Evolutionary conservation across 2,113 vertebrate genomes (phyloP), one percentile per base, ranked within the genome.

Genomic region (Probosciger aterrimus): DNA sequence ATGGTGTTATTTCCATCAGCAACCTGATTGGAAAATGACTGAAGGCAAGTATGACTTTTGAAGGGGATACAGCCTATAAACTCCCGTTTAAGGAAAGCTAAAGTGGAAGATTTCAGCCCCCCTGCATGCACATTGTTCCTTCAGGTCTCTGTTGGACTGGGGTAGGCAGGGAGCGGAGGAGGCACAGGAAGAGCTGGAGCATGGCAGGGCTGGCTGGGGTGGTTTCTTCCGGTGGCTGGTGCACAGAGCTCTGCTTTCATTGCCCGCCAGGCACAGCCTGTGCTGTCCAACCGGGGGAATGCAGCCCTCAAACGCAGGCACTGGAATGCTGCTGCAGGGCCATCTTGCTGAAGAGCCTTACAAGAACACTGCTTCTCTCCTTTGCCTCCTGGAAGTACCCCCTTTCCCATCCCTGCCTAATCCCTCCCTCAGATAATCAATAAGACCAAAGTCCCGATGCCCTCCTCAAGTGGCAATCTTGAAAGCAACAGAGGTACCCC

Each of bases 121-220:
- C 16, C 44, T 41, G 49, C 41, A 68, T 53, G 41, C 0, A 2
- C 23, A 7, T 50, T 63, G 14, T 47, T 60, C 59, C 68, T 81
- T 47, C 78, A 39, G 55, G 33, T 35, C 50, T 65, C 17, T 74
- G 55, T 6, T 8, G 11, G 43, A 44, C 35, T 62, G 62, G 3
- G 0, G 1, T 3, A 27, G 82, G 20, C 76, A 53, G 64, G 57
- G 15, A 52, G 57, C 4, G n/a, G 39, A 81, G 63, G 57, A 60
- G 68, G 79, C 1, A 3, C 4, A 6, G 89, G 18, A 37, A 1
- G 44, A 39, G 33, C 1, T 2, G 27, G 31, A 4, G 25, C 27
- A 4, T 23, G 68, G 59, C 87, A 62, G 64, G 47, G 33, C 35
- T 83, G 8, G 3, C 64, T 41, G 28, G 81, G 46, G 25, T 22